These are phyloP conservation scores for Brachylomia viminalis DNA, from an alignment of 2,888 invertebrate species.

Conservation along the genomic window DNA sequence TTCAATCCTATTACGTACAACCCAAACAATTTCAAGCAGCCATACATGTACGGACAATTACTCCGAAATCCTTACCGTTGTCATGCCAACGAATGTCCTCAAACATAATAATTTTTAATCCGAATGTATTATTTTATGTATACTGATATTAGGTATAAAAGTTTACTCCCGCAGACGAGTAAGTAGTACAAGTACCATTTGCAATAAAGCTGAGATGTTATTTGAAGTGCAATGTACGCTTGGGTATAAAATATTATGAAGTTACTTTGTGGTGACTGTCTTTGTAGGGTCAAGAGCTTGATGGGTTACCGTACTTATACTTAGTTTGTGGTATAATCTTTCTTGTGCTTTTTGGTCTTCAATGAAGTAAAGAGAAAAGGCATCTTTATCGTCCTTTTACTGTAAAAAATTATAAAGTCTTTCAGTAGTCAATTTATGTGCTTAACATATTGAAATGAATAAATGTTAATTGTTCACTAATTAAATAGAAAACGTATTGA, in stretches of 20 bases:
- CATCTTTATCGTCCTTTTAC: not conserved
- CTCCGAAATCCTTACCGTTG: not conserved
- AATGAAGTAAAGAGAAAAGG: not conserved
- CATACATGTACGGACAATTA: not conserved
- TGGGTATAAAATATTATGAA: slow-evolving; percentile 37
- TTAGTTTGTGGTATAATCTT: not conserved
- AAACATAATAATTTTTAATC: slow-evolving; percentile 34
- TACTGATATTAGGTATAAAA: slow-evolving; percentile 49
- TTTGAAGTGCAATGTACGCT: slow-evolving; percentile 51
- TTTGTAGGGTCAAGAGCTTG: slow-evolving; percentile 26
- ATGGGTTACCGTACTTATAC: not conserved
- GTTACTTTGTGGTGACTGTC: slow-evolving; percentile 35
- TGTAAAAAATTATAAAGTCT: not conserved
- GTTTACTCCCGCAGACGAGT: slow-evolving; percentile 44
- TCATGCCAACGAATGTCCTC: slow-evolving; percentile 1
- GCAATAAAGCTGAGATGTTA: slow-evolving; percentile 57
- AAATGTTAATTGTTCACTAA: not conserved
- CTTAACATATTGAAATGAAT: no score
- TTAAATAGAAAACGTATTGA: not conserved
- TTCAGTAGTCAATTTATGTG: not conserved
- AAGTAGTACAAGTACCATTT: slow-evolving; percentile 30
- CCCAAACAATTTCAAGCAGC: not conserved
- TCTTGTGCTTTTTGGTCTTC: not conserved
- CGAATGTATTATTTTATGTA: slow-evolving; percentile 47
- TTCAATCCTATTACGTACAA: not conserved